Evolutionary conservation across 2,113 vertebrate species (phyloP).

Genomic region (Pholis gunnellus): DNA sequence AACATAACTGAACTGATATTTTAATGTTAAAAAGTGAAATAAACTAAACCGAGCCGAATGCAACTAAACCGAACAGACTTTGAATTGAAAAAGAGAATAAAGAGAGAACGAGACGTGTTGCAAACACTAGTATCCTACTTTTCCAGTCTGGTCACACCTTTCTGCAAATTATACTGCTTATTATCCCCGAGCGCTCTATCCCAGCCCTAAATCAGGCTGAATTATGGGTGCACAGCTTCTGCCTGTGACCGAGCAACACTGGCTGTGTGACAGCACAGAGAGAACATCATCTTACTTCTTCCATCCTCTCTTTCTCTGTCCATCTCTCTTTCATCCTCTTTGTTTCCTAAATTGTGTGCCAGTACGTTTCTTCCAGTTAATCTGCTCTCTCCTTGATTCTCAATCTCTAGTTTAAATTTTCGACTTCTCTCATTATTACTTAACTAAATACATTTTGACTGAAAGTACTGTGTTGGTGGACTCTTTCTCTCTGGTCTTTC

Average conservation of each 20-base stretch:
- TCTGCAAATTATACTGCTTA: constrained; percentile 79
- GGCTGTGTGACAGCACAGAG: constrained; percentile 59
- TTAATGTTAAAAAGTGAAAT: constrained; percentile 35
- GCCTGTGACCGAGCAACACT: constrained; percentile 57
- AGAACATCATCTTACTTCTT: constrained; percentile 53
- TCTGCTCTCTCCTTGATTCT: constrained; percentile 25
- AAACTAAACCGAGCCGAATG: constrained; percentile 31
- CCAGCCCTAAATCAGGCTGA: constrained; percentile 74
- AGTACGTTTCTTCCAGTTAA: constrained; percentile 17
- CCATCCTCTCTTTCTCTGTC: constrained; percentile 14
- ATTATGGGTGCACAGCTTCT: constrained; percentile 73
- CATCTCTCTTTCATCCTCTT: constrained; percentile 43
- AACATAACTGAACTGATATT: constrained; percentile 24
- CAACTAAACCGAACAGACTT: constrained; percentile 27
- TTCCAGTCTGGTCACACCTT: constrained; percentile 75
- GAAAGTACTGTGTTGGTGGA: too few relatives aligned
- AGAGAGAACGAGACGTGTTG: constrained; percentile 5
- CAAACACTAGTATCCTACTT: constrained; percentile 57
- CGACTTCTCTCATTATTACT: too few relatives aligned
- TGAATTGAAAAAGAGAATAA: constrained; percentile 27
- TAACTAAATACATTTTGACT: too few relatives aligned
- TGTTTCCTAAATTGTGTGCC: constrained; percentile 25
- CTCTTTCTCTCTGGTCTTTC: not conserved
- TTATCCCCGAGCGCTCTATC: constrained; percentile 77
- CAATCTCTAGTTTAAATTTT: constrained; percentile 60